These are phyloP conservation scores for Lates japonicus DNA, from an alignment of 2,797 vertebrate species.

Conservation along the genomic window DNA sequence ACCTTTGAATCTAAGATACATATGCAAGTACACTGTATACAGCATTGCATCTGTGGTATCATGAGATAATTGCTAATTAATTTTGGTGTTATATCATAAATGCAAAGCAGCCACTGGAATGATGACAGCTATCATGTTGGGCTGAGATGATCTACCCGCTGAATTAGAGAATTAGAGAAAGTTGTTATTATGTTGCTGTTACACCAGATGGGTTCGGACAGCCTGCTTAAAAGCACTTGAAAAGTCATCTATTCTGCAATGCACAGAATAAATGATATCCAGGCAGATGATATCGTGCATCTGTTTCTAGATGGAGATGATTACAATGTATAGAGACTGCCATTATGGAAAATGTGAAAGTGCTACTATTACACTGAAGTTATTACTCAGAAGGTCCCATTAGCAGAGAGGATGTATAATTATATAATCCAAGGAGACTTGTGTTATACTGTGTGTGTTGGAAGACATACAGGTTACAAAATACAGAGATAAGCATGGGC, in stretches of 20 bases:
- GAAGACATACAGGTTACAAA: no score
- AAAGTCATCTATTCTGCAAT: conserved; percentile 26
- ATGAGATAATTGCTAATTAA: not conserved
- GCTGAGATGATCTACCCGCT: conserved; percentile 6
- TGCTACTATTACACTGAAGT: not conserved
- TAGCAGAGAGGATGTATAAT: conserved; percentile 8
- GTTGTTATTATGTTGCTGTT: conserved; percentile 24
- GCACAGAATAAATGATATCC: conserved; percentile 18
- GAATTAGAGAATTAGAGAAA: conserved; percentile 19
- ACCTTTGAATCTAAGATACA: not conserved
- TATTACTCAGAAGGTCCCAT: not conserved
- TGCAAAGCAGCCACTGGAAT: conserved; percentile 18
- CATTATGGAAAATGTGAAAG: conserved; percentile 11
- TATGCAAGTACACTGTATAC: not conserved
- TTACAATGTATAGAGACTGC: conserved; percentile 33
- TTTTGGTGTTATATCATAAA: not conserved
- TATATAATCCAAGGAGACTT: not conserved
- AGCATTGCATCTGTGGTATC: not conserved
- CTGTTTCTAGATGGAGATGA: conserved; percentile 42
- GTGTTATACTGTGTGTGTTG: no score
- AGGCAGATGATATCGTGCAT: conserved; percentile 25
- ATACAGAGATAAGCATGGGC: no score
- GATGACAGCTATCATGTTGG: conserved; percentile 6
- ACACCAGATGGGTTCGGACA: conserved; percentile 45
- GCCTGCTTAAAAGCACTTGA: conserved; percentile 43